A percentile compares a stretch with the other conserved stretches of the same genome.
These are phyloP conservation scores for Plagodis dolabraria DNA, from an alignment of 2,888 invertebrate genomes.

Conservation along the genomic window DNA sequence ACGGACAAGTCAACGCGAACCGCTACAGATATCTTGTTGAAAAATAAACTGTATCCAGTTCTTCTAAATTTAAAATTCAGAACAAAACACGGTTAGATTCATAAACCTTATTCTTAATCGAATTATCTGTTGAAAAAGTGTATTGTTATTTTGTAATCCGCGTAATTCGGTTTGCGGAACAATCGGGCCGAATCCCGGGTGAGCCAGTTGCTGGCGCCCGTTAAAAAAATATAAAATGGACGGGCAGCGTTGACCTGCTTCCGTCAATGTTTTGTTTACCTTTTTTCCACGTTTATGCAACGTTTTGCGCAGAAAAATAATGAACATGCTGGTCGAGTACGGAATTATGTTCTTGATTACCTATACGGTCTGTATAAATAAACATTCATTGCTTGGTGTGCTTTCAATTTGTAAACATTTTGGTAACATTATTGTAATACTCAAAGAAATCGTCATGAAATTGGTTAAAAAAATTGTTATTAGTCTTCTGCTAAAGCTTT, in stretches of 20 bases:
- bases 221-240: slow-evolving; percentile 61
- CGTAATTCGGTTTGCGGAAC: slow-evolving; percentile 62
- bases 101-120: slow-evolving; percentile 18
- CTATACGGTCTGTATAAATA: slow-evolving; percentile 21
- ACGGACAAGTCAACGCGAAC: slow-evolving; percentile 15
- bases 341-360: slow-evolving; percentile 26
- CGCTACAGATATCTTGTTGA: slow-evolving; percentile 4
- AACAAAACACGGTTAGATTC: slow-evolving; percentile 11
- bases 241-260: slow-evolving; percentile 58
- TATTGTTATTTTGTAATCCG: slow-evolving; percentile 40
- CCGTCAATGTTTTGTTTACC: slow-evolving; percentile 51
- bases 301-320: slow-evolving; percentile 26
- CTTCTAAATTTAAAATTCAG: slow-evolving; percentile 7
- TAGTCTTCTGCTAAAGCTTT: no score
- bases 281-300: slow-evolving; percentile 41
- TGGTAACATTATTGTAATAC: no score
- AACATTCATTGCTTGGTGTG: slow-evolving; percentile 20
- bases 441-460: no score
- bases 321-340: slow-evolving; percentile 15
- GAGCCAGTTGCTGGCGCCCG: slow-evolving; percentile 35
- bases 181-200: slow-evolving; percentile 21
- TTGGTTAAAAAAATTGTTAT: no score
- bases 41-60: slow-evolving; percentile 10
- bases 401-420: slow-evolving; percentile 9
- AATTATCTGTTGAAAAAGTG: slow-evolving; percentile 19